phyloP scores from a whole-genome alignment of 2,888 invertebrate species.

The Steromphala cineraria region DNA sequence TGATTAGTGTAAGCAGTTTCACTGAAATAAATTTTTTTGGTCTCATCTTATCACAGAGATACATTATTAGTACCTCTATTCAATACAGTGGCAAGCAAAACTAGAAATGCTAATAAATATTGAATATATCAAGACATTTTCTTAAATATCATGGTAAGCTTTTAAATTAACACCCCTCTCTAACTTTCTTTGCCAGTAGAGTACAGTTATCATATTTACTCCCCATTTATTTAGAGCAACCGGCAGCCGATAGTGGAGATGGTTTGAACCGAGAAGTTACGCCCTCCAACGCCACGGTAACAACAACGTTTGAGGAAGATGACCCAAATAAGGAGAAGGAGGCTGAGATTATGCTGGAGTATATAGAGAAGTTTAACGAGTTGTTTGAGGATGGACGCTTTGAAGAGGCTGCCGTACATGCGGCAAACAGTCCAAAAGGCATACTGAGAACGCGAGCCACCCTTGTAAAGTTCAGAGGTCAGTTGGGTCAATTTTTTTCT shows the following conservation, averaged over 20 bases:
- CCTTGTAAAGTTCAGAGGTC: constrained; percentile 73
- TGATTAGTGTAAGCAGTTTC: too few species aligned
- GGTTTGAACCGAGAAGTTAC: constrained; percentile 23
- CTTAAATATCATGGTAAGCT: too few species aligned
- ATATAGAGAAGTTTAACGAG: constrained; percentile 75
- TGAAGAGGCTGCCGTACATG: constrained; percentile 74
- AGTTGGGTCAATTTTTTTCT: neutral
- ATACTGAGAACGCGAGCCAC: constrained; percentile 73
- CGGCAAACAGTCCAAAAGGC: constrained; percentile 75
- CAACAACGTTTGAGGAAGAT: constrained; percentile 68
- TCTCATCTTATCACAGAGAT: too few species aligned
- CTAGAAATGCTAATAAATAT: too few species aligned
- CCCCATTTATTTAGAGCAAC: neutral
- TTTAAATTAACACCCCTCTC: too few species aligned
- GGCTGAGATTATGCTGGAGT: constrained; percentile 74
- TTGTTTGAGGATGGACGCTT: constrained; percentile 72
- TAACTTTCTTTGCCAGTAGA: too few species aligned
- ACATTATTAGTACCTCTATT: too few species aligned
- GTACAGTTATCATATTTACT: too few species aligned
- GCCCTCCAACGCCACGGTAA: constrained; percentile 32
- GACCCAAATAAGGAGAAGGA: constrained; percentile 74
- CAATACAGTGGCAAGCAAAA: too few species aligned
- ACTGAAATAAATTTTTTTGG: too few species aligned
- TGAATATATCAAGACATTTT: too few species aligned
- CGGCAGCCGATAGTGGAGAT: neutral